Evolutionary conservation across 2,888 invertebrate genomes (phyloP).

Genomic region (Biston stratarius): DNA sequence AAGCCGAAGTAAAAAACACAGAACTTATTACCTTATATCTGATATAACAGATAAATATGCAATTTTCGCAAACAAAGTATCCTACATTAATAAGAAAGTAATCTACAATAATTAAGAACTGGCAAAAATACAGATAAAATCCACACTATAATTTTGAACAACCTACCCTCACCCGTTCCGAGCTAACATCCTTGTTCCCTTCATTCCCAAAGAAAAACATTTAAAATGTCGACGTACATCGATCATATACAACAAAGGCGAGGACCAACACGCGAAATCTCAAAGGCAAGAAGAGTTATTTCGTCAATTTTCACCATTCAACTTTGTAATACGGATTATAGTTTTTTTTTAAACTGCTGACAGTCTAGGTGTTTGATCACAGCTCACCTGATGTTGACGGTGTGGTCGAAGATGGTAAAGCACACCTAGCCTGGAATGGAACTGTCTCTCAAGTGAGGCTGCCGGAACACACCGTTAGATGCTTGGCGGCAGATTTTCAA

Average conservation of each 20-base stretch:
- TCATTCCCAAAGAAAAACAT: conserved; percentile 51
- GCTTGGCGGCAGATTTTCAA: too few relatives aligned
- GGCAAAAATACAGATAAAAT: conserved; percentile 24
- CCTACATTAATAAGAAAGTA: conserved; percentile 9
- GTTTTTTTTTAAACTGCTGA: too few relatives aligned
- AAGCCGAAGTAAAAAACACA: too few relatives aligned
- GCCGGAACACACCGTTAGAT: too few relatives aligned
- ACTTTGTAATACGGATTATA: too few relatives aligned
- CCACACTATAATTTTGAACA: conserved; percentile 1
- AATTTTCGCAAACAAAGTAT: neutral
- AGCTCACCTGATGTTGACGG: too few relatives aligned
- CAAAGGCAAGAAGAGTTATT: neutral
- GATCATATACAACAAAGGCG: conserved; percentile 8
- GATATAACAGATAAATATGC: too few relatives aligned
- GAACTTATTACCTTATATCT: too few relatives aligned
- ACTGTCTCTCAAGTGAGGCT: too few relatives aligned
- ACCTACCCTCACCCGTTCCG: conserved; percentile 23
- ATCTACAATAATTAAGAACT: neutral
- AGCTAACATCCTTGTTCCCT: conserved; percentile 55
- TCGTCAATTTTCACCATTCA: neutral
- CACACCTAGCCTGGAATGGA: too few relatives aligned
- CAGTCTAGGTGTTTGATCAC: too few relatives aligned
- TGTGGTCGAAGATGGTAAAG: too few relatives aligned
- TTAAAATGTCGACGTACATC: conserved; percentile 42
- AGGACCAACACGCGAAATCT: neutral